A percentile compares a stretch with the other conserved stretches of the same genome.
Conservation (phyloP, 2,888 invertebrate species). For the Megalurothrips usitatus region DNA sequence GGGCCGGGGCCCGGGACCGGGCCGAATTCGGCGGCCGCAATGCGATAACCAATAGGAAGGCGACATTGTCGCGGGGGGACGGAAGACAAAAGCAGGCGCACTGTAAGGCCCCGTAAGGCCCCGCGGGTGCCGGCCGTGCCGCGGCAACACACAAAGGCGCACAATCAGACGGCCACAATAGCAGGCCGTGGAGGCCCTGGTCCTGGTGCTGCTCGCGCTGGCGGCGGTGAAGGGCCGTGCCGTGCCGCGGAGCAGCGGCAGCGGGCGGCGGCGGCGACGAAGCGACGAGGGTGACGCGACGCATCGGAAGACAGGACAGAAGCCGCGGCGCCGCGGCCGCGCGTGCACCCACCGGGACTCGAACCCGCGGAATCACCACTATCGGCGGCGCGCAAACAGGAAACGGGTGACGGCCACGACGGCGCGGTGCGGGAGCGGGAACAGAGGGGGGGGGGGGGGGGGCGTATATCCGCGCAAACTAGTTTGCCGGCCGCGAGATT, state of each 20-base stretch:
- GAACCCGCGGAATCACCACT: background rate
- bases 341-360: background rate
- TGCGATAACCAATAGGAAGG: background rate
- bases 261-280: no score
- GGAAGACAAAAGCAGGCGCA: conserved; percentile 4
- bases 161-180: background rate
- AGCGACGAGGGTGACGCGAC: background rate
- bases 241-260: no score
- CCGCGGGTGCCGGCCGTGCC: background rate
- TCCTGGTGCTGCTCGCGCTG: no score
- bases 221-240: background rate
- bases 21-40: background rate
- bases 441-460: background rate
- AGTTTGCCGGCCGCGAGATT: conserved; percentile 1
- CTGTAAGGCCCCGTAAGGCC: background rate
- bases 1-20: background rate
- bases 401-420: no score
- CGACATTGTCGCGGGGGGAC: conserved; percentile 13
- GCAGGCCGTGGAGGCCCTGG: background rate
- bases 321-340: background rate
- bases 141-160: background rate
- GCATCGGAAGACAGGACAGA: no score
- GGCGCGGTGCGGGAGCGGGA: no score
- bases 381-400: background rate
- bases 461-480: conserved; percentile 1